A percentile compares a stretch with the other conserved stretches of the same genome.
phyloP scores from a whole-genome alignment of 2,888 invertebrate species.

The Sminthurides aquaticus region DNA sequence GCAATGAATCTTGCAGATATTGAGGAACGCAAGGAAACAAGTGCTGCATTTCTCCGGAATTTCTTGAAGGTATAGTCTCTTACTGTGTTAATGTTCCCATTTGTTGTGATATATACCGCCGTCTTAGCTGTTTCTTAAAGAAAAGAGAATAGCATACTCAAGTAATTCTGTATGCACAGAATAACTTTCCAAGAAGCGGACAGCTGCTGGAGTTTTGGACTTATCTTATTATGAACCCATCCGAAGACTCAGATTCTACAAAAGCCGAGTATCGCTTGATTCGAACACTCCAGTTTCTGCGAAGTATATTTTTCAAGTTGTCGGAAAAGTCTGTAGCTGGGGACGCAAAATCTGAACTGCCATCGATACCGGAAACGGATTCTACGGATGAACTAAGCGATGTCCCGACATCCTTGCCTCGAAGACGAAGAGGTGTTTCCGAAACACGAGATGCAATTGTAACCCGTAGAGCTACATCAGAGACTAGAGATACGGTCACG shows the following conservation, averaged over 20 bases:
- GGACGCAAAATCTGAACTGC: neutral
- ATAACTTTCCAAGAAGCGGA: conserved; percentile 13
- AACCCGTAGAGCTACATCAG: neutral
- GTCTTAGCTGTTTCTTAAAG: too few species aligned
- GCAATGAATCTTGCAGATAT: conserved; percentile 28
- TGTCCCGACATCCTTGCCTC: neutral
- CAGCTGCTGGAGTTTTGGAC: conserved; percentile 24
- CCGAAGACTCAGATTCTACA: neutral
- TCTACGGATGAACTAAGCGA: neutral
- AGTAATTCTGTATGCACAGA: conserved; percentile 17
- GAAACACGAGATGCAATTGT: neutral
- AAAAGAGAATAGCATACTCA: too few species aligned
- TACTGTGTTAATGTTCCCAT: neutral
- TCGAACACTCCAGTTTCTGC: conserved; percentile 24
- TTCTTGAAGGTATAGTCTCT: conserved; percentile 28
- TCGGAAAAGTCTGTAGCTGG: neutral
- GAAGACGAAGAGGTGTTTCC: neutral
- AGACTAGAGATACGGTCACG: neutral
- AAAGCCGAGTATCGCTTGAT: conserved; percentile 19
- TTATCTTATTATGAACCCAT: conserved; percentile 6
- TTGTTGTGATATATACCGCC: neutral
- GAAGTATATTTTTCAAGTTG: conserved; percentile 14
- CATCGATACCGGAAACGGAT: neutral
- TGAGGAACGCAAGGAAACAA: conserved; percentile 24
- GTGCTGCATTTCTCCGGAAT: conserved; percentile 30